phyloP scores from a whole-genome alignment of 2,113 vertebrate genomes.

The Riparia riparia region DNA sequence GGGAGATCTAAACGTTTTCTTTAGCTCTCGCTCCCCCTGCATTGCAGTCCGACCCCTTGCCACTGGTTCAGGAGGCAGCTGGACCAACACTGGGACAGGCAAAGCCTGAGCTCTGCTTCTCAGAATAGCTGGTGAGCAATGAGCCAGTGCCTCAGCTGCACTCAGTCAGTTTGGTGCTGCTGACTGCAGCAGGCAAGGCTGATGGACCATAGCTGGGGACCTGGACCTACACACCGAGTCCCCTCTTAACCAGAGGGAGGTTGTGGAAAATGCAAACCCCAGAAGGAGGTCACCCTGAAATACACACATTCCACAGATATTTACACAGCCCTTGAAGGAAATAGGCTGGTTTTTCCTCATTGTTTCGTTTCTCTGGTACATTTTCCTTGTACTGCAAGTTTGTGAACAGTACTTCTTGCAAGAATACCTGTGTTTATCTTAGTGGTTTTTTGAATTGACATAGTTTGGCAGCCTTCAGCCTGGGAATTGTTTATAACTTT shows the following conservation, averaged over 20 bases:
- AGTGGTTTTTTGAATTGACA: not conserved
- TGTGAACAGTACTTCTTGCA: not conserved
- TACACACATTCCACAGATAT: slow-evolving; percentile 25
- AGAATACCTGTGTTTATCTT: not conserved
- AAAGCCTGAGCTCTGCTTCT: not conserved
- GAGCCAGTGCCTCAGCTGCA: not conserved
- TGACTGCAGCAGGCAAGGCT: not conserved
- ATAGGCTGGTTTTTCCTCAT: not conserved
- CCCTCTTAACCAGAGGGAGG: not conserved
- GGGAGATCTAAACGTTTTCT: not conserved
- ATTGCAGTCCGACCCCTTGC: not conserved
- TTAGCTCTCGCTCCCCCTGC: not conserved
- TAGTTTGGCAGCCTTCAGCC: not conserved
- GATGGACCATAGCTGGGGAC: not conserved
- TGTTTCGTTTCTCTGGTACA: slow-evolving; percentile 32
- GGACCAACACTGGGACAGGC: not conserved
- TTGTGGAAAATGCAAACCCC: not conserved
- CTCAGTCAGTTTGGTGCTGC: not conserved
- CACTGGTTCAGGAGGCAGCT: not conserved
- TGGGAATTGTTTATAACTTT: not conserved
- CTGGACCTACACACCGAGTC: accelerated
- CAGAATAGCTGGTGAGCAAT: not conserved
- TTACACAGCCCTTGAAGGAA: slow-evolving; percentile 33
- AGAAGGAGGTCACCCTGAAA: not conserved
- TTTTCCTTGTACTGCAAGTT: not conserved